phyloP scores from a whole-genome alignment of 2,113 vertebrate species.

The Eubucco bourcierii region DNA sequence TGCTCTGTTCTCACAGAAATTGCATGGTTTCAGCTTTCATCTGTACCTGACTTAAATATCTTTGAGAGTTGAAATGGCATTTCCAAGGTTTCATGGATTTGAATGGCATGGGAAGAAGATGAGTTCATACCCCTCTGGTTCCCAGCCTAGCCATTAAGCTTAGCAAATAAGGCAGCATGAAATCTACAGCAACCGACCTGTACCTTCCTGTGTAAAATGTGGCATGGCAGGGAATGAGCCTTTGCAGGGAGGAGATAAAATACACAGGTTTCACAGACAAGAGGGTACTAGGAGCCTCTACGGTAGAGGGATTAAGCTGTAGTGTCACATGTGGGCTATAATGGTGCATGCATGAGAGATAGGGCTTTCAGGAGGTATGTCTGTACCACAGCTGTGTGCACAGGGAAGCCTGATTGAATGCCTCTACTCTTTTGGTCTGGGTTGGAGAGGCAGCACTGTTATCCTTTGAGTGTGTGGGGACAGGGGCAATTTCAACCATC shows the following conservation, averaged over 20 bases:
- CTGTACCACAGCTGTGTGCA: neutral
- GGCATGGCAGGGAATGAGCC: accelerated
- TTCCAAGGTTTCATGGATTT: neutral
- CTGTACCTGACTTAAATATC: neutral
- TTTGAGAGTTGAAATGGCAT: neutral
- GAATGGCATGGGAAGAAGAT: neutral
- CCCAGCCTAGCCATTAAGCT: neutral
- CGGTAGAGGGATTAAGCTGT: neutral
- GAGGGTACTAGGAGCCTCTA: neutral
- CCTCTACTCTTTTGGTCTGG: neutral
- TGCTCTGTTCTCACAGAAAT: neutral
- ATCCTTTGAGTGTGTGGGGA: neutral
- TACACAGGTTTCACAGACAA: accelerated
- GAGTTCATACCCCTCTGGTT: neutral
- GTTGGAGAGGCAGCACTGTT: neutral
- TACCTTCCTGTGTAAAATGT: neutral
- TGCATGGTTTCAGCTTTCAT: neutral
- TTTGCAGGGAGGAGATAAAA: accelerated
- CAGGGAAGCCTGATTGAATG: accelerated
- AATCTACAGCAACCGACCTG: neutral
- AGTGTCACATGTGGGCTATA: neutral
- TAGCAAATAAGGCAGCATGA: neutral
- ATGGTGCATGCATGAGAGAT: accelerated
- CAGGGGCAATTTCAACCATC: neutral
- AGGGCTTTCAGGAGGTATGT: neutral